A percentile compares a stretch with the other conserved stretches of the same genome.
Conservation (phyloP, 2,888 invertebrate genomes). For the Heteropelma amictum region DNA sequence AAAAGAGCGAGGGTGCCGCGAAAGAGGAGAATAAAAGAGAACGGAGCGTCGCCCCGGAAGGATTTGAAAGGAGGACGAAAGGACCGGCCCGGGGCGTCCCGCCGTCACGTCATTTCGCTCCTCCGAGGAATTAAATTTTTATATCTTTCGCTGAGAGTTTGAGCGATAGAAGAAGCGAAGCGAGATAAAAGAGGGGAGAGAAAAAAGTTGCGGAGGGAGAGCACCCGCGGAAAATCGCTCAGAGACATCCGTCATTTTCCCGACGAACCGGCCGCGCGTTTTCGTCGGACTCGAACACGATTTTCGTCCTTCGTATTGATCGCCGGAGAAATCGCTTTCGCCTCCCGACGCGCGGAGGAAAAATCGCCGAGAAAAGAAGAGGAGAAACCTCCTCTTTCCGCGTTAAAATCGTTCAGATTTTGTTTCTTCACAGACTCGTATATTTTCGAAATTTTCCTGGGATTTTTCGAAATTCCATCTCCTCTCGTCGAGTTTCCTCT, state of each 20-base stretch:
- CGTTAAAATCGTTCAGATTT: too few relatives aligned
- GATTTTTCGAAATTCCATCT: too few relatives aligned
- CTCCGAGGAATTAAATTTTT: conserved; percentile 77
- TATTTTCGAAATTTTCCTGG: too few relatives aligned
- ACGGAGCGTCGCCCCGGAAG: conserved; percentile 15
- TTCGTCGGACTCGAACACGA: too few relatives aligned
- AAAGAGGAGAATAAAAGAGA: conserved; percentile 23
- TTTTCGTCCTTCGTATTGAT: too few relatives aligned
- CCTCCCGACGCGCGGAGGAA: too few relatives aligned
- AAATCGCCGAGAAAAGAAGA: too few relatives aligned
- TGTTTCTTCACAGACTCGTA: too few relatives aligned
- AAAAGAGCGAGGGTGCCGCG: conserved; percentile 16
- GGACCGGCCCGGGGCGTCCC: conserved; percentile 52
- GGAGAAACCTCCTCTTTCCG: too few relatives aligned
- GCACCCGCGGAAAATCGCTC: conserved; percentile 78
- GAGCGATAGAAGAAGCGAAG: conserved; percentile 69
- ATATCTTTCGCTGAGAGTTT: conserved; percentile 76
- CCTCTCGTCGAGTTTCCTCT: too few relatives aligned
- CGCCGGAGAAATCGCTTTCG: too few relatives aligned
- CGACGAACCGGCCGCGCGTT: conserved; percentile 86
- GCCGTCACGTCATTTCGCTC: conserved; percentile 69
- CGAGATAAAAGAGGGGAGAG: conserved; percentile 30
- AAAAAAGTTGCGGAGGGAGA: not conserved
- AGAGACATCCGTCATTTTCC: conserved; percentile 81
- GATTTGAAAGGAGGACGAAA: conserved; percentile 21